Base-by-base conservation (phyloP, 2,797 vertebrate genomes). In the Melanogrammus aeglefinus region DNA sequence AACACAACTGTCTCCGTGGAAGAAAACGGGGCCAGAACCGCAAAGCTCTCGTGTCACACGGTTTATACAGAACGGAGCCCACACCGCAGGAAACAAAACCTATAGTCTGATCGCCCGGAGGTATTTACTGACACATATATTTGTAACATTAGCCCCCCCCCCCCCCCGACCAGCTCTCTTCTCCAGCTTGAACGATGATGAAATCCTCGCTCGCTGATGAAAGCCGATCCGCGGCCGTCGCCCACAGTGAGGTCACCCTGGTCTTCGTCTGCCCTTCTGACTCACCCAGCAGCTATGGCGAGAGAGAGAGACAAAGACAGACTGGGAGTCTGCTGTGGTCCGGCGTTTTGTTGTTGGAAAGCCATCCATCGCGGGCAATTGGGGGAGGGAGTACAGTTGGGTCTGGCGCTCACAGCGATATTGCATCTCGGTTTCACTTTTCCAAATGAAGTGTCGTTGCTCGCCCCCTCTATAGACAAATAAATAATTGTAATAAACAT, bases 181-280 rank as follows among this genome's bases (percentile, higher is more conserved):
- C 39, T 10, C 13, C 41, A 44, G 73, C 79, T 77, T 63, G 27
- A 7, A 21, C 7, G 18, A 81, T 77, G 79, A 89, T 87, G 83
- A 91, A 88, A 88, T 78, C 72, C 63, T 75, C 72, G 78, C 76
- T 88, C 85, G 76, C 84, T 82, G 79, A 86, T 85, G 82, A 84
- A 87, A 91, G 76, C 41, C 76, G 80, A 89, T 86, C 80, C 82
- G 78, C 73, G 74, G 83, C 81, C 36, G 41, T 86, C 80, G 77
- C 78, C 79, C 73, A 71, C 78, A 82, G 78, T 86, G 85, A 91
- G 81, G 80, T 91, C 86, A 91, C 75, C 74, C 35, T 70, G 77
- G 39, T 83, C 39, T 82, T 83, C 79, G 75, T 86, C 73, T 75
- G 73, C 39, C 73, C 38, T 72, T 33, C 44, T 79, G 82, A 82